Evolutionary conservation across 1,140 invertebrate species (phyloP).

Genomic region (Cherax destructor): DNA sequence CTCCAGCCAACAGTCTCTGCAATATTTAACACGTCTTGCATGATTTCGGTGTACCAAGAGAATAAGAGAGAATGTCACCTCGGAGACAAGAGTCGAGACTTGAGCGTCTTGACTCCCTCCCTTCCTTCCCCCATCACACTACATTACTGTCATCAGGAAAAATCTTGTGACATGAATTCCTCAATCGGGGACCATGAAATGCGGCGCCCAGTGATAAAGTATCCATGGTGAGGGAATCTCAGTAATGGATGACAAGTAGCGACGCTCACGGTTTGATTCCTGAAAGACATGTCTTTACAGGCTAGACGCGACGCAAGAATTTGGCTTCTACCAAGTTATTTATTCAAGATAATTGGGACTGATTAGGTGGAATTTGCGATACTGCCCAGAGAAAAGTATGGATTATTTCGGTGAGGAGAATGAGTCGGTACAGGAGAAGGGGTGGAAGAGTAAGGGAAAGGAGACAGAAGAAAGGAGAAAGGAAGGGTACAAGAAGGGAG

Average conservation of each 20-base stretch:
- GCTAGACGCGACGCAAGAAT: too few relatives aligned
- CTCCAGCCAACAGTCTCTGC: background rate
- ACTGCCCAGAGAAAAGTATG: too few relatives aligned
- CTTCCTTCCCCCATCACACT: background rate
- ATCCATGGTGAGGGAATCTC: background rate
- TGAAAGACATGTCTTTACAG: too few relatives aligned
- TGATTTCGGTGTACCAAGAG: conserved; percentile 22
- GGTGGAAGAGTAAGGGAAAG: too few relatives aligned
- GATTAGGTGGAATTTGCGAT: too few relatives aligned
- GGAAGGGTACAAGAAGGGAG: too few relatives aligned
- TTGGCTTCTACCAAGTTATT: too few relatives aligned
- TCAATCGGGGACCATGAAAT: background rate
- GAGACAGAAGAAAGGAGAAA: too few relatives aligned
- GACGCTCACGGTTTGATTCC: too few relatives aligned
- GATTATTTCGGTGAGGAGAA: too few relatives aligned
- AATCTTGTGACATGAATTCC: background rate
- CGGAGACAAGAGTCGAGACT: background rate
- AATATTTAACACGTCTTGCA: conserved; percentile 11
- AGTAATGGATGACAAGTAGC: background rate
- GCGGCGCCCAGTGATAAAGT: background rate
- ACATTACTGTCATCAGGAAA: background rate
- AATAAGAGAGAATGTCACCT: conserved; percentile 29
- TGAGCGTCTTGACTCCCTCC: background rate
- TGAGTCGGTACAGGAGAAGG: too few relatives aligned
- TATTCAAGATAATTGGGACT: too few relatives aligned